Evolutionary conservation across 2,888 invertebrate species (phyloP), one percentile per base, ranked within the genome.

Genomic region (Athripsodes cinereus): DNA sequence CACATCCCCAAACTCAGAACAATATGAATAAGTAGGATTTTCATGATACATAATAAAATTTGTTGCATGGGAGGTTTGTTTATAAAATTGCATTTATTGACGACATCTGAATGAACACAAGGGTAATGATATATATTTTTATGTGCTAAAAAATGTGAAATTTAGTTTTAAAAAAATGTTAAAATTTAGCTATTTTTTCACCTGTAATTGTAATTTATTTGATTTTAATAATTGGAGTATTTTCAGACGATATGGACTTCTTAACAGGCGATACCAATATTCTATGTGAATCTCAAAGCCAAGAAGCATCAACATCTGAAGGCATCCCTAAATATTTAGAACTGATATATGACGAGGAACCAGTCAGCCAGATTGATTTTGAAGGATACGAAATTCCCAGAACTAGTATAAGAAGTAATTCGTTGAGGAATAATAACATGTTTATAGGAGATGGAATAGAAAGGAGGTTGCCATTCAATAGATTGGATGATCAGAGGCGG

Each of bases 301-400:
- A 61, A 40, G 59, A 60, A 20, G 63, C 66, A 56, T 66, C 66
- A 56, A 66, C 34, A n/a, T 13, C 47, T 1, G 52, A 55, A 26
- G 53, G 54, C 2, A 57, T 75, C 34, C 84, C 85, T 1, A 85
- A 86, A 66, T 87, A 88, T 69, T 71, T 87, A 54, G 86, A 87
- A 69, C 71, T 87, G 51, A 74, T 86, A 68, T 84, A 85, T 67
- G 83, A 83, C 66, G 79, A 79, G 54, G 53, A 68, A 10, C 73
- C 77, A 0, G 72, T 55, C 18, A 70, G 74, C 18, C 73, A 72
- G 1, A 72, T 74, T 63, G 84, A 83, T 66, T 72, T 74, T 63
- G 84, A 83, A 66, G 86, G 84, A 2, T 86, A 86, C 70, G 86
- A 86, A 72, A 72, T 86, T 16, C 86, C 86, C 1, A 74, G 82